Percentiles rank a stretch among this genome's conserved stretches.
phyloP scores from a whole-genome alignment of 1,140 invertebrate genomes.

The Laupala kohalensis region DNA sequence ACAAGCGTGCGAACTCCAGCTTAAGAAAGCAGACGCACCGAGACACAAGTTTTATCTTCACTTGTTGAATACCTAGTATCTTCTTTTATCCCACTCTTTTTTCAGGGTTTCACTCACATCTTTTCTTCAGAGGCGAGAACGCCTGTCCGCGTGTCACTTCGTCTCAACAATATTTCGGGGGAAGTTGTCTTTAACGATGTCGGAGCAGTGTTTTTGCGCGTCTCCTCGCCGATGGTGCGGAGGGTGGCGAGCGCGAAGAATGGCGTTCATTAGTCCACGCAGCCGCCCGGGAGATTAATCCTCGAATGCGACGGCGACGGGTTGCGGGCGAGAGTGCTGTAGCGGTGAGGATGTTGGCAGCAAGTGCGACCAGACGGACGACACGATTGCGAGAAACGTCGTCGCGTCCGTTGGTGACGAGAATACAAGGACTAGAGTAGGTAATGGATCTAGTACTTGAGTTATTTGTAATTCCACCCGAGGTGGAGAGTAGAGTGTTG shows the following conservation, averaged over 20 bases:
- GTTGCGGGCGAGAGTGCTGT: too few relatives aligned
- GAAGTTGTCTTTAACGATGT: background rate
- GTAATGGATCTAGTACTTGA: too few relatives aligned
- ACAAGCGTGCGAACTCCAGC: too few relatives aligned
- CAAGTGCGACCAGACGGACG: too few relatives aligned
- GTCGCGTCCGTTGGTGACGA: too few relatives aligned
- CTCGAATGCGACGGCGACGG: background rate
- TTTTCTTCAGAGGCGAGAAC: background rate
- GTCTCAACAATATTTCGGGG: background rate
- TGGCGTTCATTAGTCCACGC: background rate
- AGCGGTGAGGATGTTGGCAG: too few relatives aligned
- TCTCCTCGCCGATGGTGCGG: too few relatives aligned
- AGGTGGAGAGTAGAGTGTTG: too few relatives aligned
- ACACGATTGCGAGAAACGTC: too few relatives aligned
- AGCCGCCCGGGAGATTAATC: background rate
- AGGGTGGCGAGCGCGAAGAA: background rate
- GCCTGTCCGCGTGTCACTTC: background rate
- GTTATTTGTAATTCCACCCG: too few relatives aligned
- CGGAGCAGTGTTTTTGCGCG: background rate
- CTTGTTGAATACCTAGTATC: background rate
- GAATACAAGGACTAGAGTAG: too few relatives aligned
- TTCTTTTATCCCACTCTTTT: background rate
- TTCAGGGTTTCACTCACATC: background rate
- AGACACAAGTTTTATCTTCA: background rate
- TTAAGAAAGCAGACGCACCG: too few relatives aligned